Conservation (phyloP, 2,888 invertebrate species). For the Oscheius sp. region DNA sequence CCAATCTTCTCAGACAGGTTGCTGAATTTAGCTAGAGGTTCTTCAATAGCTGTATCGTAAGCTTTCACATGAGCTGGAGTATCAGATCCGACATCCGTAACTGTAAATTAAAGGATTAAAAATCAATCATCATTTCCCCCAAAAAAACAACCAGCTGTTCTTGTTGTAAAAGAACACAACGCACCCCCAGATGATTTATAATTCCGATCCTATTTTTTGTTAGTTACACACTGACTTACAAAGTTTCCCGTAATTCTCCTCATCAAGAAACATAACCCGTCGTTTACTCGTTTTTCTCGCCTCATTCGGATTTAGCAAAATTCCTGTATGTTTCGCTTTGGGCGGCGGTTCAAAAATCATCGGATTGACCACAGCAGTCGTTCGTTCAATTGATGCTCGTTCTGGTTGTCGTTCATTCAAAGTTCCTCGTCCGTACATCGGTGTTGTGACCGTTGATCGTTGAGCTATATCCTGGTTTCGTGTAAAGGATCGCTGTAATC, state of each 20-base stretch:
- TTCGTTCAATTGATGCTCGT: not conserved
- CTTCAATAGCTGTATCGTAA: conserved; percentile 64
- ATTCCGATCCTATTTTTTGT: too few relatives aligned
- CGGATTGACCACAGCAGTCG: conserved; percentile 5
- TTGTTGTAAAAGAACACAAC: not conserved
- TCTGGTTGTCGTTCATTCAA: conserved; percentile 19
- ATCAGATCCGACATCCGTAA: conserved; percentile 35
- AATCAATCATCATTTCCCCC: not conserved
- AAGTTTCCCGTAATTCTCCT: too few relatives aligned
- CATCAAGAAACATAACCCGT: conserved; percentile 21
- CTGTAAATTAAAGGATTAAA: conserved; percentile 19
- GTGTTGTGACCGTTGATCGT: conserved; percentile 16
- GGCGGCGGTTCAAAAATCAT: not conserved
- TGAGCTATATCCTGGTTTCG: not conserved
- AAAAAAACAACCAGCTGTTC: not conserved
- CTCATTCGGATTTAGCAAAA: conserved; percentile 24
- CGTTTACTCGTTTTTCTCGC: conserved; percentile 7
- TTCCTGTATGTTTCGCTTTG: conserved; percentile 12
- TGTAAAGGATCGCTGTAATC: not conserved
- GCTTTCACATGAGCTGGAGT: conserved; percentile 58
- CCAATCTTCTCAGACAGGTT: conserved; percentile 60
- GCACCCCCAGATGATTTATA: too few relatives aligned
- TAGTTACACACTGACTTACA: too few relatives aligned
- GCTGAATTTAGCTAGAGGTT: conserved; percentile 48
- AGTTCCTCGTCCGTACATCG: conserved; percentile 20